phyloP scores from a whole-genome alignment of 1,140 invertebrate genomes.

The Metaphire vulgaris region DNA sequence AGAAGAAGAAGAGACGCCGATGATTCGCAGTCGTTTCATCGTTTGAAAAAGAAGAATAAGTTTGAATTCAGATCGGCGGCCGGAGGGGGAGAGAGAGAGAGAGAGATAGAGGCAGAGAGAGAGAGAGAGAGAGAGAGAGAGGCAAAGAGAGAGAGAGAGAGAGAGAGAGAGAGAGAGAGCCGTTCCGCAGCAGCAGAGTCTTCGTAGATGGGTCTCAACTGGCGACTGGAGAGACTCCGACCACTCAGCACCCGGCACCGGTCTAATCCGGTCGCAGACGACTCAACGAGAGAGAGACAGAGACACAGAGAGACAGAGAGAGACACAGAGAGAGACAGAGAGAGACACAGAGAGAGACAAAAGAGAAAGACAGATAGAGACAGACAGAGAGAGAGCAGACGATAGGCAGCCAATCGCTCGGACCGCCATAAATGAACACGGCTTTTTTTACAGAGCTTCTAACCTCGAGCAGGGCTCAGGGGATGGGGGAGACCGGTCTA shows the following conservation, averaged over 20 bases:
- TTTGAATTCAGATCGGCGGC: no score
- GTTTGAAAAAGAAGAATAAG: no score
- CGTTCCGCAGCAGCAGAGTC: no score
- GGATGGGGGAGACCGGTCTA: not conserved
- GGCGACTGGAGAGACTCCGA: not conserved
- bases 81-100: no score
- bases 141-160: not conserved
- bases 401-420: no score
- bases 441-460: not conserved
- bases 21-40: no score
- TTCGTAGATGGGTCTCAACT: no score
- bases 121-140: not conserved
- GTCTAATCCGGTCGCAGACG: not conserved
- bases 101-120: not conserved
- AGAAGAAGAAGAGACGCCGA: no score
- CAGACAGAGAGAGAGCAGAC: not conserved
- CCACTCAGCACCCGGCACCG: no score
- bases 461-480: not conserved
- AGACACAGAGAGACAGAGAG: not conserved
- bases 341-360: not conserved
- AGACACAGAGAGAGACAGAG: not conserved
- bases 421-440: no score
- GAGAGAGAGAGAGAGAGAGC: not conserved
- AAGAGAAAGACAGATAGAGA: not conserved
- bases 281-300: not conserved